Evolutionary conservation across 1,140 invertebrate species (phyloP).

Genomic region (Drosophila punjabiensis): DNA sequence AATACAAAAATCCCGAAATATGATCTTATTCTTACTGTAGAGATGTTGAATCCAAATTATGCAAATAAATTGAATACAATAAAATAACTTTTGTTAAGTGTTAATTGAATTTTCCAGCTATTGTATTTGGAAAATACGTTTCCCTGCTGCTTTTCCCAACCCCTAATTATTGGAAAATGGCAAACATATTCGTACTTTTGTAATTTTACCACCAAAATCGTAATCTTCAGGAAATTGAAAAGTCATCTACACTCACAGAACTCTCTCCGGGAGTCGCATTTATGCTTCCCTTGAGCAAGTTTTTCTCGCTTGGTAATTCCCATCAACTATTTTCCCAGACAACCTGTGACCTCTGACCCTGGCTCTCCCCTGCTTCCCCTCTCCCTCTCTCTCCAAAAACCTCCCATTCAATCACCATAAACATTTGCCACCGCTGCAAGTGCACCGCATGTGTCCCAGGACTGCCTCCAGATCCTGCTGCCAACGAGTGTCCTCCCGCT

Average conservation of each 20-base stretch:
- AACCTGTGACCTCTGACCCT: constrained; percentile 63
- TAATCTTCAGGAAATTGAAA: constrained; percentile 18
- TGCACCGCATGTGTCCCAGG: constrained; percentile 73
- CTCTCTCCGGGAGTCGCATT: constrained; percentile 12
- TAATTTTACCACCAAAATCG: background rate
- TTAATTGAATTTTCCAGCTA: background rate
- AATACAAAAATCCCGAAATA: background rate
- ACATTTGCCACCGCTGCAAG: constrained; percentile 69
- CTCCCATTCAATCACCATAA: constrained; percentile 70
- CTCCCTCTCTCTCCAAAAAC: background rate
- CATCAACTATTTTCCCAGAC: constrained; percentile 52
- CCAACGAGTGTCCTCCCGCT: constrained; percentile 39
- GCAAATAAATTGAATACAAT: background rate
- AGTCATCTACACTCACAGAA: constrained; percentile 25
- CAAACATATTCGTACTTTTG: background rate
- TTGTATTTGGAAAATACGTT: background rate
- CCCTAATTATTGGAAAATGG: constrained; percentile 4
- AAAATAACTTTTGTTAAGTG: background rate
- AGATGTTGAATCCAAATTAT: background rate
- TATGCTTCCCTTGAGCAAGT: constrained; percentile 7
- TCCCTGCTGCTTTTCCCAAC: constrained; percentile 21
- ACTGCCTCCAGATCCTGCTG: constrained; percentile 9
- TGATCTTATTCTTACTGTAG: background rate
- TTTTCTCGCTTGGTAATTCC: constrained; percentile 30
- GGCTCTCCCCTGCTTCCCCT: background rate